Evolutionary conservation across 2,888 invertebrate genomes (phyloP), one percentile per base, ranked within the genome.

Genomic region (Lasioglossum vierecki): DNA sequence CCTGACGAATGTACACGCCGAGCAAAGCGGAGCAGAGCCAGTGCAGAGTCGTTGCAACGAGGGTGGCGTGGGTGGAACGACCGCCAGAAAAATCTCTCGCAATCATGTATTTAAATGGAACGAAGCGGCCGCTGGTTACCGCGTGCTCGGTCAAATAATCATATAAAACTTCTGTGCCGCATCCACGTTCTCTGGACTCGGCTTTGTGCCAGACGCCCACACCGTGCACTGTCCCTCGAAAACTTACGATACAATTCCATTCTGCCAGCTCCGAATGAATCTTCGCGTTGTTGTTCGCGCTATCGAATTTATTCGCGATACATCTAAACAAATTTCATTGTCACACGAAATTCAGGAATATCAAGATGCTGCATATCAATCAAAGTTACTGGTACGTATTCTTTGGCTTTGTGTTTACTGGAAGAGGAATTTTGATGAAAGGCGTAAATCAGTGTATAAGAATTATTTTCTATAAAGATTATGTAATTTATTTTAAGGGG

Each of bases 91-190:
- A 88, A 84, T 72, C 76, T 83, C 88, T 87, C 83, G 88, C 88
- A 84, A 88, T 86, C 84, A 71, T 82, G 84, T 88, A 89, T 89
- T 89, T 85, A 89, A 89, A 83, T 88, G 76, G 83, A 80, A 88
- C 63, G 88, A 76, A 81, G 77, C 79, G 68, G 77, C 74, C 79
- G 82, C 70, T 75, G 86, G 79, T 88, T 84, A 80, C 79, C 86
- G 78, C 70, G 81, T 79, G 81, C 83, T 80, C 68, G 88, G 79
- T 88, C 86, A 86, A 87, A 87, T 87, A 86, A 87, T 87, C 88
- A 66, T 83, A 87, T 83, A 88, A 88, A 88, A 88, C 78, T 80
- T 83, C 63, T 49, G 70, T 8, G 8, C 71, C 35, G 78, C 57
- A 44, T 60, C 57, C 66, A 75, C 57, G 49, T 71, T 84, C 74